Evolutionary conservation across 2,797 vertebrate genomes (phyloP).

Genomic region (Lateolabrax maculatus): DNA sequence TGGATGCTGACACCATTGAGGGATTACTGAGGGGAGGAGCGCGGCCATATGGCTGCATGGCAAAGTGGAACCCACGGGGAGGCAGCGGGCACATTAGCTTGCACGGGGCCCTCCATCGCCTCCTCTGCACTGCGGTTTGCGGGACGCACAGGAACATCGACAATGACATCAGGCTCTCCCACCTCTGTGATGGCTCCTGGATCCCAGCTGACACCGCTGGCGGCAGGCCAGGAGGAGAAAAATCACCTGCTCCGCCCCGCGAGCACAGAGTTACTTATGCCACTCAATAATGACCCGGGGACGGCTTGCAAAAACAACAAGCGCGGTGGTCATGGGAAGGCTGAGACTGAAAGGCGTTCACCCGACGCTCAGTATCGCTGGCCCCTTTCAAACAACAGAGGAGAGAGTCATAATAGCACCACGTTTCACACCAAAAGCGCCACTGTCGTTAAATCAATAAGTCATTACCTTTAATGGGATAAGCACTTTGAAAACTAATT

Average conservation of each 20-base stretch:
- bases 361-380: slow-evolving; percentile 45
- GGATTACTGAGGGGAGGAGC: slow-evolving; percentile 81
- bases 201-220: slow-evolving; percentile 77
- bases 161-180: slow-evolving; percentile 82
- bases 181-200: slow-evolving; percentile 73
- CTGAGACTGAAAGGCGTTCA: slow-evolving; percentile 59
- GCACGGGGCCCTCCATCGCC: slow-evolving; percentile 72
- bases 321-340: slow-evolving; percentile 40
- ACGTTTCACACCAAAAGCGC: slow-evolving; percentile 95
- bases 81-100: slow-evolving; percentile 81
- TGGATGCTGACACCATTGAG: slow-evolving; percentile 81
- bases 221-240: slow-evolving; percentile 67
- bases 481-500: slow-evolving; percentile 99
- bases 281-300: slow-evolving; percentile 74
- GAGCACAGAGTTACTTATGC: slow-evolving; percentile 73
- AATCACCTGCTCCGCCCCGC: slow-evolving; percentile 69
- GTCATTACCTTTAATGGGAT: slow-evolving; percentile 99
- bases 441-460: slow-evolving; percentile 99
- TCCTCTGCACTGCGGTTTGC: slow-evolving; percentile 83
- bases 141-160: slow-evolving; percentile 77
- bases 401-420: slow-evolving; percentile 88
- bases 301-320: slow-evolving; percentile 52
- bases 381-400: slow-evolving; percentile 75
- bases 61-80: slow-evolving; percentile 80
- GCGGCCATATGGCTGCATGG: slow-evolving; percentile 82